Conservation (phyloP, 2,888 invertebrate genomes). For the Heliconius aoede region DNA sequence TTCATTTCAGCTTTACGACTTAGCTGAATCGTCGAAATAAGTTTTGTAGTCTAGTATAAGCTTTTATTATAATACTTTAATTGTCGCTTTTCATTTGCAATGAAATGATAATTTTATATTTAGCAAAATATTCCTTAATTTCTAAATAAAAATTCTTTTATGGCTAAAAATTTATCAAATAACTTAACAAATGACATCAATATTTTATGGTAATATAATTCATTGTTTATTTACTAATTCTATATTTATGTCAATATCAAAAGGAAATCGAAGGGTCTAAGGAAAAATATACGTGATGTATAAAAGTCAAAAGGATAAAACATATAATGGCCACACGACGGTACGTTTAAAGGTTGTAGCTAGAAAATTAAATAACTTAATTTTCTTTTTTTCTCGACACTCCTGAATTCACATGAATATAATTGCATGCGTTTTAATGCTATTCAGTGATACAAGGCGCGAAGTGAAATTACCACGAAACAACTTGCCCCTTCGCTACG, state of each 20-base stretch:
- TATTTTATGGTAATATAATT: too few species aligned
- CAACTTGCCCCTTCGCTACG: too few species aligned
- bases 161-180: too few species aligned
- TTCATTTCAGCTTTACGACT: conserved; percentile 22
- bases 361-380: background rate
- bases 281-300: too few species aligned
- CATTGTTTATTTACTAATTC: too few species aligned
- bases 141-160: too few species aligned
- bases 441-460: background rate
- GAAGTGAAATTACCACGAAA: too few species aligned
- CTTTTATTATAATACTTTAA: background rate
- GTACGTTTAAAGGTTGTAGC: background rate
- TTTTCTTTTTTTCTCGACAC: background rate
- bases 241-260: too few species aligned
- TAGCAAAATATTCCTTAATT: background rate
- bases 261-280: too few species aligned
- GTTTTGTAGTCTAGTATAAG: background rate
- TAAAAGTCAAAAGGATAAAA: too few species aligned
- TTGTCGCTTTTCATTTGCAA: background rate
- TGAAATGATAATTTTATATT: background rate
- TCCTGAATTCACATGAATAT: background rate
- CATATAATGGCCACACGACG: too few species aligned
- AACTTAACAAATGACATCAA: too few species aligned
- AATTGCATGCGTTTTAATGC: background rate
- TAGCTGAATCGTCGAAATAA: conserved; percentile 1